Evolutionary conservation across 1,140 invertebrate genomes (phyloP), one percentile per base, ranked within the genome.

Genomic region (Trichonephila inaurata): DNA sequence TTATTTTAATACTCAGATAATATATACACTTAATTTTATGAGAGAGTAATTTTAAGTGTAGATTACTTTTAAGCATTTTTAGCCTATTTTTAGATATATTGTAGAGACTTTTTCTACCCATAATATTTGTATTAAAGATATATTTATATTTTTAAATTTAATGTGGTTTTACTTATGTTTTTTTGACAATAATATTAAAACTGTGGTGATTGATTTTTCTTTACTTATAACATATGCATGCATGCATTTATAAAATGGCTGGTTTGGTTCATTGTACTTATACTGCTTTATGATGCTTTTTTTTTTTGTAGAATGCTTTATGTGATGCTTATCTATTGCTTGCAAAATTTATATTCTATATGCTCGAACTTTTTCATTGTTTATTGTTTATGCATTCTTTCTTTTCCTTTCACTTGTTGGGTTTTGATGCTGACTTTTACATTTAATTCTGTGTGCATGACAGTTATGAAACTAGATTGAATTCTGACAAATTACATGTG

Each of bases 301-400:
- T 51, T 51, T 24, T 69, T 66, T 66, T 69, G 24, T 24, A 24
- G 24, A 24, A 12, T 2, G n/a, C 18, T 28, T 72, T 28, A 40
- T 77, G 4, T 77, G 2, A 51, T 33, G 28, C 33, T 77, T 77
- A 14, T 33, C 7, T 77, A 6, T 77, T 40, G 16, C 33, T 18
- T 77, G 72, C 28, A 16, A 14, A n/a, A 24, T 69, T 2, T n/a
- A 24, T 69, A 24, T 69, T 19, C n/a, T 69, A 24, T 40, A 40
- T 16, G 16, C 16, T 64, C 3, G 7, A 19, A 33, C 12, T 40
- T 77, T 4, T 77, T 77, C 16, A 19, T 58, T 10, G 14, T 19
- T 85, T 51, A 51, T 82, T 44, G 21, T 87, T 33, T 87, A 6
- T 62, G 60, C 62, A 87, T 62, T 58, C 7, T 86, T 87, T 87